A percentile compares a stretch with the other conserved stretches of the same genome.
These are phyloP conservation scores for Notarius quadriscutis DNA, from an alignment of 2,113 vertebrate genomes.

Conservation along the genomic window DNA sequence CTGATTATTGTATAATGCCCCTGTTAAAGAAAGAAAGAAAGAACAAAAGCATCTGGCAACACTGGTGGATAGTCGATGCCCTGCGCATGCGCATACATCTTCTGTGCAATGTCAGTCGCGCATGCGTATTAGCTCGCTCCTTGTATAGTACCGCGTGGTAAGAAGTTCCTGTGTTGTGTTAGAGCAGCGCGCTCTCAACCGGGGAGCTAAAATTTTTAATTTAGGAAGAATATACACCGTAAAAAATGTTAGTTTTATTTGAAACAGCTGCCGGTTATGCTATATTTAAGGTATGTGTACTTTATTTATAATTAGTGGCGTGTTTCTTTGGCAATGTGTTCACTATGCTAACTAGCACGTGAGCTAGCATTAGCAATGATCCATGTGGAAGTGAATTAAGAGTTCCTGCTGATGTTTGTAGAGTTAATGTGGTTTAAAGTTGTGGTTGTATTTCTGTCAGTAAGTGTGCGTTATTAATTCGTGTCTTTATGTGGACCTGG, in stretches of 20 bases:
- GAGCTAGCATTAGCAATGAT: background rate
- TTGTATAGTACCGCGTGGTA: conserved; percentile 42
- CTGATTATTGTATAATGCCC: background rate
- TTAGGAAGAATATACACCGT: background rate
- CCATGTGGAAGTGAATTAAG: background rate
- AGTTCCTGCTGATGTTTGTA: background rate
- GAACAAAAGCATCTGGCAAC: background rate
- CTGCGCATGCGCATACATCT: conserved; percentile 5
- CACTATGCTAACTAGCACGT: background rate
- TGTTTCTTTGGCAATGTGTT: background rate
- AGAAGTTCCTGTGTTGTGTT: conserved; percentile 3
- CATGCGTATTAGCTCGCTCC: conserved; percentile 11
- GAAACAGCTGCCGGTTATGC: conserved; percentile 77
- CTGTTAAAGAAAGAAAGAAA: background rate
- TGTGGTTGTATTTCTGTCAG: background rate
- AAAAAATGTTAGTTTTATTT: conserved; percentile 74
- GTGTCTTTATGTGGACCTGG: background rate
- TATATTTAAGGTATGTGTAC: conserved; percentile 70
- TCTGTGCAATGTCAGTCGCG: background rate
- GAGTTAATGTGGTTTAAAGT: background rate
- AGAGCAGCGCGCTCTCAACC: background rate
- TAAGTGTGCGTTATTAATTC: background rate
- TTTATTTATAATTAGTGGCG: background rate
- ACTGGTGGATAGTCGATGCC: accelerated
- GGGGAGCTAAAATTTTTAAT: background rate